Evolutionary conservation across 2,888 invertebrate species (phyloP).

Genomic region (Drosophila nigritarsus): DNA sequence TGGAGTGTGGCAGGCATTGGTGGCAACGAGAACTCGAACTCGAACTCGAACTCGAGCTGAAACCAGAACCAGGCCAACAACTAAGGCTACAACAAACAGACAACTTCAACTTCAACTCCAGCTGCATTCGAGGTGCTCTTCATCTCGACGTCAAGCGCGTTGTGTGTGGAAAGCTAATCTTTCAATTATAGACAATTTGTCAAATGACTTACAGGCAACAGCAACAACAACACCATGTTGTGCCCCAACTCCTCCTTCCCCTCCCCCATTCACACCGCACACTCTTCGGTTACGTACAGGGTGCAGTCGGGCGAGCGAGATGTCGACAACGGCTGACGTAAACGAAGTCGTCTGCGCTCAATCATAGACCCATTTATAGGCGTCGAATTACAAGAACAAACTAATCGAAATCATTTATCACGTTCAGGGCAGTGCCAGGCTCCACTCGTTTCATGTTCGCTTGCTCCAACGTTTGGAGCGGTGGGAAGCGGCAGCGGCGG

Average conservation of each 20-base stretch:
- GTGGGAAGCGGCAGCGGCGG: conserved; percentile 20
- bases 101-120: conserved; percentile 17
- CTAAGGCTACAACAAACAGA: conserved; percentile 7
- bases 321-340: conserved; percentile 68
- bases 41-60: conserved; percentile 24
- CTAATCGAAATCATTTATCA: conserved; percentile 85
- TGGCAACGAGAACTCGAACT: conserved; percentile 6
- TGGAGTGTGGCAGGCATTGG: conserved; percentile 4
- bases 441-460: conserved; percentile 63
- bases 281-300: conserved; percentile 27
- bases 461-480: conserved; percentile 27
- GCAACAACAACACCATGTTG: conserved; percentile 36
- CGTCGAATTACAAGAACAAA: conserved; percentile 85
- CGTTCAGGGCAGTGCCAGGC: conserved; percentile 65
- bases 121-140: conserved; percentile 60
- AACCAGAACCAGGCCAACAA: conserved; percentile 13
- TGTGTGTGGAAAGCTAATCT: conserved; percentile 84
- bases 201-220: conserved; percentile 82
- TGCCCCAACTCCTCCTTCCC: conserved; percentile 3
- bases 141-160: conserved; percentile 68
- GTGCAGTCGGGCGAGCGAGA: conserved; percentile 62
- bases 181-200: conserved; percentile 85
- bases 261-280: neutral
- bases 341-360: conserved; percentile 80
- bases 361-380: conserved; percentile 85